Evolutionary conservation across 2,113 vertebrate species (phyloP).

Genomic region (Triplophysa rosa): DNA sequence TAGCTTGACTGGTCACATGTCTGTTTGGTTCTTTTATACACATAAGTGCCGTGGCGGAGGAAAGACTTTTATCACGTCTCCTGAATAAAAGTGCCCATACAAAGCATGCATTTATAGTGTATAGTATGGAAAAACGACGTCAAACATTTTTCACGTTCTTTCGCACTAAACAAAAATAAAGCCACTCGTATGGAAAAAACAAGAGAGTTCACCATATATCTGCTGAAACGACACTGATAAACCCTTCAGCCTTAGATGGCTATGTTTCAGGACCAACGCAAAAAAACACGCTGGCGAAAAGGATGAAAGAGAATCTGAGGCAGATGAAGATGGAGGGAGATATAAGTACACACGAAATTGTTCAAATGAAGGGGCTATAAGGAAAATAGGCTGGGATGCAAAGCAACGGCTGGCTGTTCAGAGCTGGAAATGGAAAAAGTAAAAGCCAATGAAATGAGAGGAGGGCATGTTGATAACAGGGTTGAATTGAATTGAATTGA

Average conservation of each 20-base stretch:
- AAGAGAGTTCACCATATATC: conserved; percentile 48
- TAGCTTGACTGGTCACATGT: too few species aligned
- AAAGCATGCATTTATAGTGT: too few species aligned
- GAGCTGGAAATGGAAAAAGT: conserved; percentile 49
- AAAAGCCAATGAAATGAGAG: conserved; percentile 41
- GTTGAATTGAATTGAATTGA: conserved; percentile 1
- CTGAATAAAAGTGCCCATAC: too few species aligned
- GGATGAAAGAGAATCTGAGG: conserved; percentile 54
- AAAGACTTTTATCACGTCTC: too few species aligned
- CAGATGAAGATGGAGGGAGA: conserved; percentile 50
- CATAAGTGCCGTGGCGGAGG: too few species aligned
- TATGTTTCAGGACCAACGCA: conserved; percentile 51
- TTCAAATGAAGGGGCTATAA: conserved; percentile 32
- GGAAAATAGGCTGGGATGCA: background rate
- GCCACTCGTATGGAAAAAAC: too few species aligned
- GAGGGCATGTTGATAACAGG: conserved; percentile 37
- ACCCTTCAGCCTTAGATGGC: conserved; percentile 62
- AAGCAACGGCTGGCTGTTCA: conserved; percentile 51
- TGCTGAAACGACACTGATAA: conserved; percentile 67
- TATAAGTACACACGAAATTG: conserved; percentile 26
- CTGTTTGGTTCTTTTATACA: too few species aligned
- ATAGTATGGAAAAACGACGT: too few species aligned
- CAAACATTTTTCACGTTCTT: background rate
- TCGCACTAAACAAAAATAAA: too few species aligned
- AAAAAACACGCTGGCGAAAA: conserved; percentile 49